Conservation (phyloP, 2,113 vertebrate species). For the Tursiops truncatus region DNA sequence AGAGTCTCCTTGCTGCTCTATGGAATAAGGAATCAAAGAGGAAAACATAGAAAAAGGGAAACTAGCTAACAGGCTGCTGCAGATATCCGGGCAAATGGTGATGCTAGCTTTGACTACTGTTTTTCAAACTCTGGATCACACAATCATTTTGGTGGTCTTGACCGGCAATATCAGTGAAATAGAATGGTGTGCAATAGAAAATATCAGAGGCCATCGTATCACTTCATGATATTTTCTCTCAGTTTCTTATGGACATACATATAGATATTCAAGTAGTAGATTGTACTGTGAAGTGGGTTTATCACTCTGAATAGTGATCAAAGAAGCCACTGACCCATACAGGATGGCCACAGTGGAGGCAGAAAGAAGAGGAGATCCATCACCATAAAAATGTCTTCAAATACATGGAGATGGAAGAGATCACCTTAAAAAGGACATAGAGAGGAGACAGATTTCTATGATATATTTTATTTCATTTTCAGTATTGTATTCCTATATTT, state of each 20-base stretch:
- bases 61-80: background rate
- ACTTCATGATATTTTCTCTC: background rate
- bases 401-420: background rate
- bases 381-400: background rate
- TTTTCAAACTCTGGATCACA: background rate
- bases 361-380: background rate
- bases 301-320: background rate
- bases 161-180: background rate
- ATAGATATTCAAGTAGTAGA: background rate
- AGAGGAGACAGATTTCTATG: background rate
- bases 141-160: background rate
- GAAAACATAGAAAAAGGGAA: background rate
- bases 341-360: background rate
- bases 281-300: background rate
- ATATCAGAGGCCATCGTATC: background rate
- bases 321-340: background rate
- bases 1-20: background rate
- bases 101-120: background rate
- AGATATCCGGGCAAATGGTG: background rate
- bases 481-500: background rate
- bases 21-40: background rate
- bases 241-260: background rate
- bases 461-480: background rate
- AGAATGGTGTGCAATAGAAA: background rate
- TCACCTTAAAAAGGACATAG: background rate